Conservation (phyloP, 30 jellyfish, hydroid and myxozoan species). For the Hydra vulgaris region DNA sequence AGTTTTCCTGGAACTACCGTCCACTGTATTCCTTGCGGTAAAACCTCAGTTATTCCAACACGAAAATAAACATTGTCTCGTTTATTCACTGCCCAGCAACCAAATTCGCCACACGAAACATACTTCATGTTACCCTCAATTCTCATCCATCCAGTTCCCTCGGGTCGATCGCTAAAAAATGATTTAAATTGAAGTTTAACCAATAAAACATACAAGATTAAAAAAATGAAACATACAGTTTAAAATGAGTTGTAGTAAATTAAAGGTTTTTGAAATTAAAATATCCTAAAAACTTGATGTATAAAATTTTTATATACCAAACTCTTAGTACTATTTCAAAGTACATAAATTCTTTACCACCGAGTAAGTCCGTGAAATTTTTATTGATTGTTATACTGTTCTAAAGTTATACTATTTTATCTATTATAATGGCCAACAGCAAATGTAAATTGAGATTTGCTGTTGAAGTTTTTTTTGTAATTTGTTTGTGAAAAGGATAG, state of each 20-base stretch:
- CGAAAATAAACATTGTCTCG: constrained; percentile 69
- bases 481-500: too few species aligned
- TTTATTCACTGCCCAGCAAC: constrained; percentile 88
- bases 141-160: constrained; percentile 88
- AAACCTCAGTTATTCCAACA: constrained; percentile 38
- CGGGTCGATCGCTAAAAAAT: constrained; percentile 43
- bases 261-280: neutral
- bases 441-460: too few species aligned
- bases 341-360: too few species aligned
- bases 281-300: too few species aligned
- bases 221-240: neutral
- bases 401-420: too few species aligned
- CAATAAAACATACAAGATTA: neutral
- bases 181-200: neutral
- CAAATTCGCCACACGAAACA: constrained; percentile 85
- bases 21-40: constrained; percentile 91
- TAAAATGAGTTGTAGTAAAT: neutral
- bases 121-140: constrained; percentile 67
- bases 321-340: too few species aligned
- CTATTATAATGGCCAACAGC: too few species aligned
- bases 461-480: too few species aligned
- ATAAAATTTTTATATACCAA: too few species aligned
- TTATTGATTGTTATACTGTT: too few species aligned
- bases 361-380: too few species aligned
- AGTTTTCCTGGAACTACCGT: constrained; percentile 64